Base-by-base conservation (phyloP, 1,140 invertebrate species). In the Drosophila nebulosa region DNA sequence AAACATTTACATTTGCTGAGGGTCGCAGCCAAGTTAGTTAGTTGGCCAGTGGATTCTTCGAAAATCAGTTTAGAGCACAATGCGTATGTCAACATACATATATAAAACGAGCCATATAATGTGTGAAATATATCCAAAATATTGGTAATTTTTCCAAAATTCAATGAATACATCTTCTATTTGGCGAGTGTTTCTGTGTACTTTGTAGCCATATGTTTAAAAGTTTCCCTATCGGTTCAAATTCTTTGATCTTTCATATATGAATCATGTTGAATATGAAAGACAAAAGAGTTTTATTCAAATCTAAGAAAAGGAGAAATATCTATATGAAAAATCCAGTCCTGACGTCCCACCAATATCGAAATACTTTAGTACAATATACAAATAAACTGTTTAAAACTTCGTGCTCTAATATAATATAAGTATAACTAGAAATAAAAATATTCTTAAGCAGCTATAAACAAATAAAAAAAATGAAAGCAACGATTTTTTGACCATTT, bases 1-100 rank as follows among this genome's bases (percentile, higher is more conserved):
- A 42, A 16, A 64, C 69, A 72, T 79, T 69, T 76, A 76, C 65
- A 77, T 85, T 80, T 27, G 57, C 14, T 64, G 64, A 80, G 58
- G 78, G 74, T 77, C 73, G 53, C 7, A 36, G 26, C 55, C 39
- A 24, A 46, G 39, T 21, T 46, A 46, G 24, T 24, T 39, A n/a
- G 21, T 14, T n/a, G 35, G 72, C 10, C 55, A 26, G 62, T 60
- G 39, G 51, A 67, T 74, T 74, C 71, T 36, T 18, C 30, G 71
- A 39, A 74, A 74, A 75, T 46, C 10, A n/a, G 39, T 46, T 46
- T 46, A 21, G 6, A 6, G 9, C 36, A 75, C 61, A 32, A 63
- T 68, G 51, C 27, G 39, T 30, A 70, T 67, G 77, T 60, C 60
- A 32, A 32, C 52, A 67, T 42, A 53, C 10, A 67, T 51, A 53